A percentile compares a stretch with the other conserved stretches of the same genome.
These are phyloP conservation scores for Pterophyllum scalare DNA, from an alignment of 2,113 vertebrate genomes.

Conservation along the genomic window DNA sequence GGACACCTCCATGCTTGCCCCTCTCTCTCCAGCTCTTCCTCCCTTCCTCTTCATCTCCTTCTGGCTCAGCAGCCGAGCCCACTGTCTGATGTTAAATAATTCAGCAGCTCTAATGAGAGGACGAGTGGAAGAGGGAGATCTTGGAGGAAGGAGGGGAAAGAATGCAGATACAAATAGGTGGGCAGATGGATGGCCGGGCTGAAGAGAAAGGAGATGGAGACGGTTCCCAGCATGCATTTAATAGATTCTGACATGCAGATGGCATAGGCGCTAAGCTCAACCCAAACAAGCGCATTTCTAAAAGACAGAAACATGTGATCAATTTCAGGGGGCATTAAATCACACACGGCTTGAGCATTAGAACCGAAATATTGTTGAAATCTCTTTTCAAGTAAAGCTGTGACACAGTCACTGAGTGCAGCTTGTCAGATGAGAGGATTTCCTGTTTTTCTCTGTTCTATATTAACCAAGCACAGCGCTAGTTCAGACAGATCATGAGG, in stretches of 20 bases:
- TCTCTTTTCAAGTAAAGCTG: background rate
- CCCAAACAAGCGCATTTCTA: slow-evolving; percentile 2
- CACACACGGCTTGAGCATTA: too few relatives aligned
- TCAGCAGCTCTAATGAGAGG: slow-evolving; percentile 65
- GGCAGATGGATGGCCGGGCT: slow-evolving; percentile 47
- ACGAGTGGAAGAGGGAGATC: slow-evolving; percentile 21
- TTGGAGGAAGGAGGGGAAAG: slow-evolving; percentile 35
- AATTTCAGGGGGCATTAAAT: background rate
- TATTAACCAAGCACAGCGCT: background rate
- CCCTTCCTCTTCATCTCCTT: slow-evolving; percentile 30
- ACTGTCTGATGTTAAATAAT: slow-evolving; percentile 74
- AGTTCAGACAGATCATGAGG: background rate
- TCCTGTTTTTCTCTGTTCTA: slow-evolving; percentile 1
- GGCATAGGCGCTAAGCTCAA: background rate
- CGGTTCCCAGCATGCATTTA: slow-evolving; percentile 43
- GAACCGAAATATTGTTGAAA: background rate
- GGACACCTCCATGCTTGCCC: slow-evolving; percentile 43
- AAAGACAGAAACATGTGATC: background rate
- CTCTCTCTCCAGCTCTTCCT: slow-evolving; percentile 24
- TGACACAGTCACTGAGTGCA: background rate
- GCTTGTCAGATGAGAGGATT: background rate
- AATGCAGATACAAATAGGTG: slow-evolving; percentile 33
- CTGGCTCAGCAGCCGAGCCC: slow-evolving; percentile 56
- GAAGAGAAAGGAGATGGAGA: slow-evolving; percentile 11
- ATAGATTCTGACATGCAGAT: slow-evolving; percentile 33